Evolutionary conservation across 2,888 invertebrate species (phyloP).

Genomic region (Siphonodentalium dalli): DNA sequence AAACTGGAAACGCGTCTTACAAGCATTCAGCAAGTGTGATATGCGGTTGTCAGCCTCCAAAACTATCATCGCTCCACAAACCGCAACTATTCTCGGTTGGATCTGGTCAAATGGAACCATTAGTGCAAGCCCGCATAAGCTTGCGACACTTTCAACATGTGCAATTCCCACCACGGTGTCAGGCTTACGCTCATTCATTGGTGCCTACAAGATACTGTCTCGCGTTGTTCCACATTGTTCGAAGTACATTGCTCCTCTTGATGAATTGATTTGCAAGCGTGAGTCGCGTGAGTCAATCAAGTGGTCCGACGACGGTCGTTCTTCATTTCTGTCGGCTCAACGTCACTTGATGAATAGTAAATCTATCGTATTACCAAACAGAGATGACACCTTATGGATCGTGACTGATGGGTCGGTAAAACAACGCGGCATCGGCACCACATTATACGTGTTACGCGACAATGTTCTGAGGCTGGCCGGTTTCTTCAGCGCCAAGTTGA

Average conservation of each 20-base stretch:
- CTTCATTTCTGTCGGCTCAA: not conserved
- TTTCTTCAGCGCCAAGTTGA: slow-evolving; percentile 36
- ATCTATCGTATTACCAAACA: slow-evolving; percentile 18
- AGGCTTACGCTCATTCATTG: slow-evolving; percentile 31
- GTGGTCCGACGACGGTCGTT: slow-evolving; percentile 20
- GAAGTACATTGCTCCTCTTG: slow-evolving; percentile 10
- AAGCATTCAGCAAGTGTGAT: slow-evolving; percentile 9
- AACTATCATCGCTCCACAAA: slow-evolving; percentile 23
- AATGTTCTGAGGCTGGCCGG: slow-evolving; percentile 25
- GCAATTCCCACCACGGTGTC: slow-evolving; percentile 23
- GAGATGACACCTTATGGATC: slow-evolving; percentile 23
- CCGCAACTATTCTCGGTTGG: slow-evolving; percentile 30
- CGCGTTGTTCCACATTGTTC: slow-evolving; percentile 24
- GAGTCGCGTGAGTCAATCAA: slow-evolving; percentile 18
- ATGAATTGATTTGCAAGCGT: slow-evolving; percentile 11
- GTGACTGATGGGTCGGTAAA: slow-evolving; percentile 28
- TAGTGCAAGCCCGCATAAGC: slow-evolving; percentile 27
- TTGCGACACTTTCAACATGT: slow-evolving; percentile 23
- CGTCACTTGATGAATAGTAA: slow-evolving; percentile 2
- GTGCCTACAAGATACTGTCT: slow-evolving; percentile 30
- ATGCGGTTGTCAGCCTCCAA: slow-evolving; percentile 26
- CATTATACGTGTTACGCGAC: slow-evolving; percentile 29
- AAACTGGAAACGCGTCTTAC: slow-evolving; percentile 22
- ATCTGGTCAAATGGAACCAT: slow-evolving; percentile 29
- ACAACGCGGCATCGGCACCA: slow-evolving; percentile 33